phyloP scores from a whole-genome alignment of 2,888 invertebrate genomes.

The Drosophila paracracens region DNA sequence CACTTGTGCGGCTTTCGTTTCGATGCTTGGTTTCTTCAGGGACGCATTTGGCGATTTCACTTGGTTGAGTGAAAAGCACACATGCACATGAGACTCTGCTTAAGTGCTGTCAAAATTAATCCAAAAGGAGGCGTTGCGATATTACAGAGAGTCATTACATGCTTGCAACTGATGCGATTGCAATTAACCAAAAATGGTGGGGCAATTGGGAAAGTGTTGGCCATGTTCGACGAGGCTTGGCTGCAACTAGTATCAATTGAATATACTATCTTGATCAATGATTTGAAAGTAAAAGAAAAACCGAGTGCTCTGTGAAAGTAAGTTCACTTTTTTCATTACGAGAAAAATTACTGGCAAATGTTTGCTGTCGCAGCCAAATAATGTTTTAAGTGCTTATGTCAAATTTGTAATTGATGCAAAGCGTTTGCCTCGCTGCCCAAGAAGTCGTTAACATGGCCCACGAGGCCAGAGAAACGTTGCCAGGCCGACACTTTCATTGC shows the following conservation, averaged over 20 bases:
- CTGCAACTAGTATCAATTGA: constrained; percentile 51
- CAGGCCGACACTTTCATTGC: constrained; percentile 65
- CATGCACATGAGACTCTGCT: background rate
- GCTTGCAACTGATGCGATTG: constrained; percentile 25
- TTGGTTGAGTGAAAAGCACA: constrained; percentile 48
- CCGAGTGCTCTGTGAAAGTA: constrained; percentile 59
- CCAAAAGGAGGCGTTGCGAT: constrained; percentile 3
- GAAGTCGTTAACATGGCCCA: constrained; percentile 43
- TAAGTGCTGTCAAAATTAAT: constrained; percentile 24
- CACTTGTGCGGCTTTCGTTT: constrained; percentile 71
- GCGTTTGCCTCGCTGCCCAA: constrained; percentile 27
- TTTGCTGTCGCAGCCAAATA: constrained; percentile 30
- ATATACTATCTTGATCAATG: constrained; percentile 70
- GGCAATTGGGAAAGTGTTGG: constrained; percentile 69
- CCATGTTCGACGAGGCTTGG: constrained; percentile 32
- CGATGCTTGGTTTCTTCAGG: constrained; percentile 49
- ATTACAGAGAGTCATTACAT: constrained; percentile 27
- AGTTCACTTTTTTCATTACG: constrained; percentile 72
- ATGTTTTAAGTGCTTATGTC: constrained; percentile 66
- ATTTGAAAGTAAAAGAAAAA: constrained; percentile 69
- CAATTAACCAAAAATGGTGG: constrained; percentile 70
- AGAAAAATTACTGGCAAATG: constrained; percentile 27
- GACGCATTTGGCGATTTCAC: constrained; percentile 67
- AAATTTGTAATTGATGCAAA: constrained; percentile 73
- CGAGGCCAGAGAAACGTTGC: constrained; percentile 45